These are phyloP conservation scores for Sphecodes monilicornis DNA, from an alignment of 2,888 invertebrate species.

Conservation along the genomic window DNA sequence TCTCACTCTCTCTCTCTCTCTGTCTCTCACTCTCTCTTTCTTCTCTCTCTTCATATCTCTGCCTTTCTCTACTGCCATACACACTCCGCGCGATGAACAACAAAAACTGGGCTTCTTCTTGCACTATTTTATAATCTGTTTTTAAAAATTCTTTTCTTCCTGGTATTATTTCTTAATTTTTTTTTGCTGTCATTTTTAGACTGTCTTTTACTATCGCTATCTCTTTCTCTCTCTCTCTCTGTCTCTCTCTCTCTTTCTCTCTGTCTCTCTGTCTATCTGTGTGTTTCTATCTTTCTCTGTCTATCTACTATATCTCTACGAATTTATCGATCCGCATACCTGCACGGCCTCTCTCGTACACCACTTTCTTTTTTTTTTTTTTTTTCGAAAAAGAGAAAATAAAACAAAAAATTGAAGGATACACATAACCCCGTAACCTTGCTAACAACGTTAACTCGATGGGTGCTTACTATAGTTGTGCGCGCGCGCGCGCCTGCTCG, in stretches of 20 bases:
- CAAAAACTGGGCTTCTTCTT: conserved; percentile 40
- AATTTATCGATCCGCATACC: conserved; percentile 61
- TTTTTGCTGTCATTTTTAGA: conserved; percentile 41
- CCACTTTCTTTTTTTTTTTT: conserved; percentile 34
- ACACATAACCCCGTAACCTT: conserved; percentile 75
- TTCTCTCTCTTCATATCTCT: conserved; percentile 45
- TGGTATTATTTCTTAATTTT: conserved; percentile 12
- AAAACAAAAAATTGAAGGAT: conserved; percentile 7
- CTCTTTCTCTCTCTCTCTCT: not conserved
- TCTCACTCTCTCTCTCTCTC: conserved; percentile 62
- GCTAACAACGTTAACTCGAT: conserved; percentile 75
- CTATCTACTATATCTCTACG: conserved; percentile 51
- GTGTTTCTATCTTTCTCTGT: conserved; percentile 37
- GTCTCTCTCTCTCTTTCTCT: not conserved
- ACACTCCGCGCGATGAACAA: conserved; percentile 56
- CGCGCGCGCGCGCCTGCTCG: conserved; percentile 1
- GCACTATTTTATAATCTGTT: not conserved
- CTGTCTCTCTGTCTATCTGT: conserved; percentile 23
- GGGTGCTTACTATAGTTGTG: conserved; percentile 62
- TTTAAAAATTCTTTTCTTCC: not conserved
- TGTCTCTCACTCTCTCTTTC: conserved; percentile 62
- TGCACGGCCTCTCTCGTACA: conserved; percentile 77
- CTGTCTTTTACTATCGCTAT: too few species aligned
- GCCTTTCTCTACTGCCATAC: conserved; percentile 50
- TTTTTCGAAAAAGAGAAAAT: conserved; percentile 19